These are phyloP conservation scores for Tretioscincus oriximinensis DNA, from an alignment of 2,113 vertebrate species.

Conservation along the genomic window DNA sequence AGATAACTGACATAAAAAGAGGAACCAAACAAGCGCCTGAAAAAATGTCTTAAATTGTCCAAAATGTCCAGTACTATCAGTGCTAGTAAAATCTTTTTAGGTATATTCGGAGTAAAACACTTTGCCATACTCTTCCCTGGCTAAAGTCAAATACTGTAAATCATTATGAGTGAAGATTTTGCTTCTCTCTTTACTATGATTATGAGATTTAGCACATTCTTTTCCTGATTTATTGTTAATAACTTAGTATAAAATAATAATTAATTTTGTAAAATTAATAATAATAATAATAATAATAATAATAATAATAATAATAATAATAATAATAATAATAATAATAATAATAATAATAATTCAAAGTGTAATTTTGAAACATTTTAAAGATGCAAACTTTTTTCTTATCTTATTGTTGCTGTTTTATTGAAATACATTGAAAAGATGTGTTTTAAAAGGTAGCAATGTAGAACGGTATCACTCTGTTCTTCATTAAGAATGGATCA, in stretches of 20 bases:
- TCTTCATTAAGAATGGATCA: conserved; percentile 14
- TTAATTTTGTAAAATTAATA: no score
- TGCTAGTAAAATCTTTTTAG: no score
- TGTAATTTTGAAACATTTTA: background rate
- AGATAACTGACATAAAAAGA: no score
- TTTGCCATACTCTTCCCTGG: no score
- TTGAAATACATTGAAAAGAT: background rate
- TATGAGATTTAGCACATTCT: background rate
- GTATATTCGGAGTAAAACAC: no score
- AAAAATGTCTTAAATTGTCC: no score
- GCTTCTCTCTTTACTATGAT: background rate
- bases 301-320: background rate
- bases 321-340: background rate
- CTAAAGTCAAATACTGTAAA: no score
- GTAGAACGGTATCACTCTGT: conserved; percentile 14
- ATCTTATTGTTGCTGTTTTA: background rate
- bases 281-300: background rate
- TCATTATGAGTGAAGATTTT: background rate
- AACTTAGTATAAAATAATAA: background rate
- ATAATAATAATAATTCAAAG: background rate
- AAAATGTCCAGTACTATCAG: no score
- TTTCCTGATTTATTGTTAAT: background rate
- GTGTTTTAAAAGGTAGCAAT: conserved; percentile 18
- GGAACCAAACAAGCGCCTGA: no score
- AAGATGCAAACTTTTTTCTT: background rate